These are phyloP conservation scores for Arrhopalites spinosus DNA, from an alignment of 2,888 invertebrate genomes.

Conservation along the genomic window DNA sequence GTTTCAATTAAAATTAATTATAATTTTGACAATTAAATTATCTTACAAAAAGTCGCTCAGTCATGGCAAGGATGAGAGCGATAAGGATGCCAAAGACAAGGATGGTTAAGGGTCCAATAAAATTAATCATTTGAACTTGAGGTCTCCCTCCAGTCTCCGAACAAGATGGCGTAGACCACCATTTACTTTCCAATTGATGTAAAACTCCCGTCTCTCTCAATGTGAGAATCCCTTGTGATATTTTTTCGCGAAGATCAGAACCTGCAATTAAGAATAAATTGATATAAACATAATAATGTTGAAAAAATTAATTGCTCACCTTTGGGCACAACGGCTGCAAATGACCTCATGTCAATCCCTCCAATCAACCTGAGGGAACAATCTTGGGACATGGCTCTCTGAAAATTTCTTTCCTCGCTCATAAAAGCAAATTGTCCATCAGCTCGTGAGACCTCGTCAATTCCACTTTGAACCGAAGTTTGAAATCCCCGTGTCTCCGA, in stretches of 20 bases:
- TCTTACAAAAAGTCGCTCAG: slow-evolving; percentile 45
- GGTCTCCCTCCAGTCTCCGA: slow-evolving; percentile 41
- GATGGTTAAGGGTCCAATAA: slow-evolving; percentile 52
- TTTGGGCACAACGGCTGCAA: slow-evolving; percentile 51
- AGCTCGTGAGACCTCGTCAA: slow-evolving; percentile 45
- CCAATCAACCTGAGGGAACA: slow-evolving; percentile 48
- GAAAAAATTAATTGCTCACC: slow-evolving; percentile 46
- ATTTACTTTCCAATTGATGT: slow-evolving; percentile 52
- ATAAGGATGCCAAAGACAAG: slow-evolving; percentile 50
- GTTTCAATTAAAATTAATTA: too few relatives aligned
- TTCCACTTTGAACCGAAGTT: slow-evolving; percentile 37
- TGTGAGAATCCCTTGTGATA: slow-evolving; percentile 51
- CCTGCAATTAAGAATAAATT: slow-evolving; percentile 40
- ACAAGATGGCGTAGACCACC: slow-evolving; percentile 50
- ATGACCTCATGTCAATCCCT: slow-evolving; percentile 46
- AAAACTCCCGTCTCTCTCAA: slow-evolving; percentile 51
- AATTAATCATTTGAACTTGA: slow-evolving; percentile 51
- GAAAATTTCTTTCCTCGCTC: slow-evolving; percentile 50
- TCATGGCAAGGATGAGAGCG: slow-evolving; percentile 52
- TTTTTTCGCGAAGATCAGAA: slow-evolving; percentile 49
- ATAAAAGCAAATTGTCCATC: slow-evolving; percentile 53
- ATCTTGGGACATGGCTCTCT: slow-evolving; percentile 47
- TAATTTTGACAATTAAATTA: too few relatives aligned
- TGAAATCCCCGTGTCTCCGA: slow-evolving; percentile 43
- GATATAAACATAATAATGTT: too few relatives aligned